Evolutionary conservation across 2,113 vertebrate genomes (phyloP).

Genomic region (Hippocampus barbouri): DNA sequence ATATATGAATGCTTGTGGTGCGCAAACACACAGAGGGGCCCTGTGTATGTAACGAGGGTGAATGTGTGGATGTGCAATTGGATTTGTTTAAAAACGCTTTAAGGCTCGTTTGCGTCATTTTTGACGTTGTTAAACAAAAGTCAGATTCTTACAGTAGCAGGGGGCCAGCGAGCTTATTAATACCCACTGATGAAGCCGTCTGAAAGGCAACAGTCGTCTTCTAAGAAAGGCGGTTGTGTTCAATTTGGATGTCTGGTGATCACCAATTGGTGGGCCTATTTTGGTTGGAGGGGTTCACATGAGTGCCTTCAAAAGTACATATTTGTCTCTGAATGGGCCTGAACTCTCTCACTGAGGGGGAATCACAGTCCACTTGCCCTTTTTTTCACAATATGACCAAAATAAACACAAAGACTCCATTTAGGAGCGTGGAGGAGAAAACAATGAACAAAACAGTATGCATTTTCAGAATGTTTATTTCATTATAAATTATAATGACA

Average conservation of each 20-base stretch:
- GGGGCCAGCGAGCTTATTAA: constrained; percentile 44
- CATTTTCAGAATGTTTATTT: constrained; percentile 72
- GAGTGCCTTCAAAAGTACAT: constrained; percentile 53
- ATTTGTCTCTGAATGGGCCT: constrained; percentile 47
- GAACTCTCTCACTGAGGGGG: constrained; percentile 13
- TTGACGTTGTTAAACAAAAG: constrained; percentile 64
- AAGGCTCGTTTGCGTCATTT: constrained; percentile 64
- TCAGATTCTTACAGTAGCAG: constrained; percentile 63
- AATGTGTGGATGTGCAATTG: constrained; percentile 39
- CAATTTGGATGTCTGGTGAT: constrained; percentile 52
- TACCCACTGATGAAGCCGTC: constrained; percentile 54
- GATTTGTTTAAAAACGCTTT: constrained; percentile 61
- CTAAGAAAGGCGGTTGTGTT: constrained; percentile 62
- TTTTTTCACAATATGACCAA: constrained; percentile 13
- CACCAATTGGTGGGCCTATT: constrained; percentile 44
- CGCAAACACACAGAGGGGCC: constrained; percentile 42
- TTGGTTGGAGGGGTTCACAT: constrained; percentile 54
- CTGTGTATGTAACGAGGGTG: constrained; percentile 30
- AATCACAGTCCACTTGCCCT: constrained; percentile 28
- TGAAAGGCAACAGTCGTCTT: constrained; percentile 30
- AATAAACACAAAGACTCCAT: constrained; percentile 53
- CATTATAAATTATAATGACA: constrained; percentile 98
- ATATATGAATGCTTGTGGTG: constrained; percentile 56
- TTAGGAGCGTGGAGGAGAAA: constrained; percentile 15
- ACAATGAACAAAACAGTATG: constrained; percentile 6